These are phyloP conservation scores for Hydrolagus affinis DNA, from an alignment of 2,113 vertebrate genomes.

Conservation along the genomic window DNA sequence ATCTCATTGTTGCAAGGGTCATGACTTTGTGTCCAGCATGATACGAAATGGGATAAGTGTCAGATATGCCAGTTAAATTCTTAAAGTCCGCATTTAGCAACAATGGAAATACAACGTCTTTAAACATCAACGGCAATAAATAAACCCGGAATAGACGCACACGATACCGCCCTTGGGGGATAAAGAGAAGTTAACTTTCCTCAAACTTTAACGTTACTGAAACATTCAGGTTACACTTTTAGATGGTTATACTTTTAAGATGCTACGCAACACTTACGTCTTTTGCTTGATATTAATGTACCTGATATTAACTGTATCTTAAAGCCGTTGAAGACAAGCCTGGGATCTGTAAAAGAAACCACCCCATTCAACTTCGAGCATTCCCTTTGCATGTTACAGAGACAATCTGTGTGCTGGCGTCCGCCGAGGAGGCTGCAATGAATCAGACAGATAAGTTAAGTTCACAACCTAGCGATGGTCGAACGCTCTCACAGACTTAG, in stretches of 20 bases:
- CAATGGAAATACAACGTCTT: neutral
- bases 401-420: slow-evolving; percentile 60
- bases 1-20: no score
- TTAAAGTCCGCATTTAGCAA: slow-evolving; percentile 7
- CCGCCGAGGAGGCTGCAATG: slow-evolving; percentile 66
- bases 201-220: slow-evolving; percentile 13
- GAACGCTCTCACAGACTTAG: no score
- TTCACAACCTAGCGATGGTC: no score
- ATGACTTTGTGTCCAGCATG: no score
- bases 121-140: neutral
- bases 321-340: slow-evolving; percentile 85
- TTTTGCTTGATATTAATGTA: slow-evolving; percentile 46
- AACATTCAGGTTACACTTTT: neutral
- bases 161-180: neutral
- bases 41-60: neutral
- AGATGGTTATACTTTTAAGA: neutral
- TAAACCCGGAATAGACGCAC: neutral
- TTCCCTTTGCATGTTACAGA: slow-evolving; percentile 69
- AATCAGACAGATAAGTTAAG: slow-evolving; percentile 2
- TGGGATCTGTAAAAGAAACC: slow-evolving; percentile 67
- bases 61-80: neutral
- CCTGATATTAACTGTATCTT: slow-evolving; percentile 75
- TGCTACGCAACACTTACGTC: neutral
- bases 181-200: neutral
- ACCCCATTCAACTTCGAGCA: slow-evolving; percentile 50